Conservation (phyloP, 2,888 invertebrate genomes). For the Phlogophora meticulosa region DNA sequence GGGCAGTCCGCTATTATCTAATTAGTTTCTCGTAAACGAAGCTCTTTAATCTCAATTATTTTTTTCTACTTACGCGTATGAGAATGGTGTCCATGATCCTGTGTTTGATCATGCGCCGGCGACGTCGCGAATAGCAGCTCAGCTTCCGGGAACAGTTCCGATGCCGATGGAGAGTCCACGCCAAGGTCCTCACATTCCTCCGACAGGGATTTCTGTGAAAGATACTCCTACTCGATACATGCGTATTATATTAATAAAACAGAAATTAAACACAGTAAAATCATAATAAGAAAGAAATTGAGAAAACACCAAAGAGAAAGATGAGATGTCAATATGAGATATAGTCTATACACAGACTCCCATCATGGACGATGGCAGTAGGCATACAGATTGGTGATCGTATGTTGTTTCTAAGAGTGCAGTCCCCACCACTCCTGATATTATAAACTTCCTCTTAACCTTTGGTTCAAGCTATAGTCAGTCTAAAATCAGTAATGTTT, state of each 20-base stretch:
- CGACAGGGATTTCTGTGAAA: conserved; percentile 93
- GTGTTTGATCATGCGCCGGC: conserved; percentile 92
- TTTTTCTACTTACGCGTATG: conserved; percentile 78
- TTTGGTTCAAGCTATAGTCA: no score
- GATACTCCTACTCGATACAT: conserved; percentile 55
- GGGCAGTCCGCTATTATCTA: no score
- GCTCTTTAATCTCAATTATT: no score
- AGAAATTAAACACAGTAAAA: conserved; percentile 40
- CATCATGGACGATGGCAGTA: no score
- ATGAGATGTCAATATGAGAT: conserved; percentile 9
- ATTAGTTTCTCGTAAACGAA: no score
- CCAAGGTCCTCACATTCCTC: conserved; percentile 95
- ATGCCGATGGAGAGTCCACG: conserved; percentile 95
- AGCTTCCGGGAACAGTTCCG: conserved; percentile 95
- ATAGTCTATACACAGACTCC: no score
- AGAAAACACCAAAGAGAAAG: neutral
- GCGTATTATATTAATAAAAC: conserved; percentile 52
- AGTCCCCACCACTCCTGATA: no score
- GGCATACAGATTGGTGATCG: no score
- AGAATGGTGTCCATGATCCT: conserved; percentile 76
- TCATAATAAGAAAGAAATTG: conserved; percentile 33
- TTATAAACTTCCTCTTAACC: no score
- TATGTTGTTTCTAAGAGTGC: no score
- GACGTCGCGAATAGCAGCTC: conserved; percentile 94
- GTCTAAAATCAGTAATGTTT: no score